Evolutionary conservation across 2,113 vertebrate genomes (phyloP).

Genomic region (Puffinus mauretanicus): DNA sequence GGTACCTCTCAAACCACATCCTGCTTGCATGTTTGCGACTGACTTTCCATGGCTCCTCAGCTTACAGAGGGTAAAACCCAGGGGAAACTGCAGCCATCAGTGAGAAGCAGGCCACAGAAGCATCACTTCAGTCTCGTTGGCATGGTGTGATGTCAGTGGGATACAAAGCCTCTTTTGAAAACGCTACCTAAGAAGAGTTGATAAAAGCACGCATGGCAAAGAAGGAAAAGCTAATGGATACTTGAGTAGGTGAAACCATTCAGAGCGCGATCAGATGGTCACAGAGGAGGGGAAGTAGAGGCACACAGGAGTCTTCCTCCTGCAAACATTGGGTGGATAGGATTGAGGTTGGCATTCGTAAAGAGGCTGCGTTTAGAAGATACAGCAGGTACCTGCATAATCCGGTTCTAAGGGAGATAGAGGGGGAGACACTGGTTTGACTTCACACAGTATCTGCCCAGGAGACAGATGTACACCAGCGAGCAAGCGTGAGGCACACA

Average conservation of each 20-base stretch:
- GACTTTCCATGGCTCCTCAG: background rate
- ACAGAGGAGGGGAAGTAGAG: background rate
- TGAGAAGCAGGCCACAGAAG: background rate
- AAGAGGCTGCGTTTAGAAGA: background rate
- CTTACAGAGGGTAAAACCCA: background rate
- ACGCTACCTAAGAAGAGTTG: fast-evolving
- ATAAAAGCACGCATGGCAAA: background rate
- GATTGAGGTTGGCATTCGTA: fast-evolving
- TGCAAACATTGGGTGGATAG: background rate
- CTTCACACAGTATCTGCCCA: background rate
- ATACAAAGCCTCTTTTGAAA: background rate
- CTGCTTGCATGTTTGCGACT: background rate
- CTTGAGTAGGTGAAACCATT: background rate
- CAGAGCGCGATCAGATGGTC: fast-evolving
- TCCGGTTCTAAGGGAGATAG: background rate
- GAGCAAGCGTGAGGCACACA: background rate
- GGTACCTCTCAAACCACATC: background rate
- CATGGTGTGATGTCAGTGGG: fast-evolving
- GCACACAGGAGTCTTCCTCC: background rate
- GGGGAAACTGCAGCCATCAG: background rate
- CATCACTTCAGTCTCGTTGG: fast-evolving
- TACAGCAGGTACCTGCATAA: fast-evolving
- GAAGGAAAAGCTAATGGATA: background rate
- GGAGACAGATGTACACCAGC: background rate
- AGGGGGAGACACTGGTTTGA: background rate